These are phyloP conservation scores for Cerastis leucographa DNA, from an alignment of 2,888 invertebrate species.

Conservation along the genomic window DNA sequence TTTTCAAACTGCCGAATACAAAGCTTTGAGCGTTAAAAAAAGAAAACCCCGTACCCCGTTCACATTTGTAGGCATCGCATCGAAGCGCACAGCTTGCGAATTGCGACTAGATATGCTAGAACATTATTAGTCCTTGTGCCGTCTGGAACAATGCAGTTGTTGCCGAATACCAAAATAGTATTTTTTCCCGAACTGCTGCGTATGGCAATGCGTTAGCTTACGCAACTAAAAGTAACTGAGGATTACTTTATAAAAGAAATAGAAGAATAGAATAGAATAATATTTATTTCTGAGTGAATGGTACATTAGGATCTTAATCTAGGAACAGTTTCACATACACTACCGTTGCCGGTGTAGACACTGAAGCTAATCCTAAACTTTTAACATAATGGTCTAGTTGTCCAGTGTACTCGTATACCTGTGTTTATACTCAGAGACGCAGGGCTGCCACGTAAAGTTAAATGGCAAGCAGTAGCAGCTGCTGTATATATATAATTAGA, in stretches of 20 bases:
- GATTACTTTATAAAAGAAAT: neutral
- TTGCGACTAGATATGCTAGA: neutral
- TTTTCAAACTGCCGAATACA: neutral
- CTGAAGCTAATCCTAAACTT: neutral
- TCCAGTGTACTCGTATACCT: neutral
- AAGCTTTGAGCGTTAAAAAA: neutral
- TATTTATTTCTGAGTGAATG: too few species aligned
- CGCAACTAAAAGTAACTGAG: neutral
- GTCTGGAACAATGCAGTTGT: neutral
- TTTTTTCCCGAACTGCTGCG: too few species aligned
- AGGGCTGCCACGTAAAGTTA: neutral
- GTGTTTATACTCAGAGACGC: neutral
- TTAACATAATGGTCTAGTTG: neutral
- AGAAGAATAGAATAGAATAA: too few species aligned
- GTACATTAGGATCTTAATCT: too few species aligned
- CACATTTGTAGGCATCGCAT: neutral
- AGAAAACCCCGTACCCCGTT: neutral
- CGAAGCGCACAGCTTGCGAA: neutral
- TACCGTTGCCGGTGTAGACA: too few species aligned
- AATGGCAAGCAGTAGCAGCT: neutral
- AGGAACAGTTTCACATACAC: too few species aligned
- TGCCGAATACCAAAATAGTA: too few species aligned
- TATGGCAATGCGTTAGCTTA: neutral
- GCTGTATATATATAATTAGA: constrained; percentile 14
- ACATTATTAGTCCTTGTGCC: neutral